Evolutionary conservation across 1,140 invertebrate genomes (phyloP), one percentile per base, ranked within the genome.

Genomic region (Cyclina sinensis): DNA sequence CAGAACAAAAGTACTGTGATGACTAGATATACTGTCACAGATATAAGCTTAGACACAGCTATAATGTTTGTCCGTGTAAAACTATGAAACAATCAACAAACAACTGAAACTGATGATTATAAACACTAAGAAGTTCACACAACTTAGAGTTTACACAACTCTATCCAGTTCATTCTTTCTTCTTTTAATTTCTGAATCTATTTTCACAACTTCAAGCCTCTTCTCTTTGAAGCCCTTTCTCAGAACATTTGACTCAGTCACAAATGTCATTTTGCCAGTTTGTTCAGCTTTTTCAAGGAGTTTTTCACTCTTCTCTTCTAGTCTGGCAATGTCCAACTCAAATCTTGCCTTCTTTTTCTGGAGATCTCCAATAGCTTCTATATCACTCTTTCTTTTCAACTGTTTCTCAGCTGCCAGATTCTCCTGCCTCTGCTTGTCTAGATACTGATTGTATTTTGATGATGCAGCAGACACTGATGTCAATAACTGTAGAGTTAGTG

Each of bases 301-400:
- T 48, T 74, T 62, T 16, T 90, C 88, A 27, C 74, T 57, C 35
- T 37, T 37, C 18, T 73, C 48, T 16, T 12, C 18, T 7, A 90
- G 68, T 0, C 32, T 7, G 9, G 37, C 0, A 35, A 74, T 48
- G 24, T 70, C 48, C n/a, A 0, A 0, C 48, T 90, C 37, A 11
- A 62, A 4, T 46, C 48, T 27, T 27, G 57, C 65, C 12, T 48
- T 48, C 73, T 86, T 73, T 54, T 76, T 86, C 57, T 79, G 54
- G 0, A 73, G 46, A 1, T 59, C 74, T 51, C 18, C 48, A 37
- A 86, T 43, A 0, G 9, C 35, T 21, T 86, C 70, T 11, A 57
- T 18, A 2, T 48, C 68, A n/a, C n/a, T 4, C 73, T 89, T 89
- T 83, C 81, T 51, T 48, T 89, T 91, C 51, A 18, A 24, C 35